Conservation (phyloP, 92 coral and sea anemone species). For the Umimayanthus kanabou region DNA sequence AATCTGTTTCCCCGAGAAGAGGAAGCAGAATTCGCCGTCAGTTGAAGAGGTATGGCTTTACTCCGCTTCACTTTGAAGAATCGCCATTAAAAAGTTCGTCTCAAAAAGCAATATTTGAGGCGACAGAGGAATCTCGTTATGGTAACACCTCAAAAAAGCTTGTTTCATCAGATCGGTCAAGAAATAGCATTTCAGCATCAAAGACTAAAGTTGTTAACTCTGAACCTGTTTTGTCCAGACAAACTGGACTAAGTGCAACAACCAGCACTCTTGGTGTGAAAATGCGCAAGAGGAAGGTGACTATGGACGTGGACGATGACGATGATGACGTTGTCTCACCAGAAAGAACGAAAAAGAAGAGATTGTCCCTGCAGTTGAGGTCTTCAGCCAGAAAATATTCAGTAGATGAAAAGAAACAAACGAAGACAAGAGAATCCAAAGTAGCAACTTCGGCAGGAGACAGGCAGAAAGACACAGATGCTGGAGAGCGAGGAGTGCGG, state of each 20-base stretch:
- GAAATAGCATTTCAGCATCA: neutral
- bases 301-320: slow-evolving; percentile 6
- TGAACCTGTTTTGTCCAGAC: neutral
- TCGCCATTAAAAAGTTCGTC: neutral
- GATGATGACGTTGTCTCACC: neutral
- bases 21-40: slow-evolving; percentile 23
- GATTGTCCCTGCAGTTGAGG: slow-evolving; percentile 21
- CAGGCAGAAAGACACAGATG: slow-evolving; percentile 11
- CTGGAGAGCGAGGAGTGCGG: neutral
- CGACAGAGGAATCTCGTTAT: neutral
- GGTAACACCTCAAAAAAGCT: neutral
- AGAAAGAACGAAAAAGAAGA: slow-evolving; percentile 27
- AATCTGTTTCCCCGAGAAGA: slow-evolving; percentile 14
- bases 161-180: neutral
- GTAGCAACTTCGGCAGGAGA: neutral
- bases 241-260: neutral
- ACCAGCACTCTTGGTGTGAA: neutral
- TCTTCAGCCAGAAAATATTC: slow-evolving; percentile 12
- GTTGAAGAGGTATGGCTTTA: slow-evolving; percentile 28
- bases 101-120: neutral
- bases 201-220: neutral
- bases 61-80: slow-evolving; percentile 24
- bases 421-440: neutral
- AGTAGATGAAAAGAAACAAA: neutral
- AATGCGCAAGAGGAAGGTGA: neutral